These are phyloP conservation scores for Ornithoptera alexandrae DNA, from an alignment of 2,888 invertebrate species.

Conservation along the genomic window DNA sequence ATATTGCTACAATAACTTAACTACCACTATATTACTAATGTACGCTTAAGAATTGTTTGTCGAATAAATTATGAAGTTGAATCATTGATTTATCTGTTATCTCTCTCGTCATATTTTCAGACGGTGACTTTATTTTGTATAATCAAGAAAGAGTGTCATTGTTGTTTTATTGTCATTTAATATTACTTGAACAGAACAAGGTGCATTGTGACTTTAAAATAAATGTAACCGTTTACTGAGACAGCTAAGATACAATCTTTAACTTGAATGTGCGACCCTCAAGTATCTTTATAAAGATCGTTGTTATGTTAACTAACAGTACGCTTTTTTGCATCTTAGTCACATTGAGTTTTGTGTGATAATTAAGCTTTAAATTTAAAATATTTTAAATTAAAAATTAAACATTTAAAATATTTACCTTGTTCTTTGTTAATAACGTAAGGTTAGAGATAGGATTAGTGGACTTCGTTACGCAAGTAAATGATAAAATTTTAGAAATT, in stretches of 20 bases:
- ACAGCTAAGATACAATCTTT: no score
- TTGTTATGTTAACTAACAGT: no score
- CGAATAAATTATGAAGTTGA: not conserved
- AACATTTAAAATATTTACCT: no score
- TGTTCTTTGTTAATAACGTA: not conserved
- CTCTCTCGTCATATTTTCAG: not conserved
- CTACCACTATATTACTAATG: not conserved
- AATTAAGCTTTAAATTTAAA: no score
- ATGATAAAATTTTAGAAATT: no score
- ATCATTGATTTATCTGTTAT: not conserved
- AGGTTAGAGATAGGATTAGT: not conserved
- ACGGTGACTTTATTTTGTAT: not conserved
- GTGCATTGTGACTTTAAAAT: not conserved
- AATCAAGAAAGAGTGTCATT: not conserved
- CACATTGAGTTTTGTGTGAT: no score
- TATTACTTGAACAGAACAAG: not conserved
- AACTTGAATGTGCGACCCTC: no score
- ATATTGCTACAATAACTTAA: slow-evolving; percentile 1
- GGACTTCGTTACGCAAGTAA: no score
- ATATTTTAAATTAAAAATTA: no score
- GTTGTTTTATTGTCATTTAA: not conserved
- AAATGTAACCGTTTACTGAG: not conserved
- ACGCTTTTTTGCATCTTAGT: no score
- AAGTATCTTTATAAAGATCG: no score
- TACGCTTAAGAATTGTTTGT: not conserved